Base-by-base conservation (phyloP, 2,113 vertebrate species). In the Malurus alboscapulatus region DNA sequence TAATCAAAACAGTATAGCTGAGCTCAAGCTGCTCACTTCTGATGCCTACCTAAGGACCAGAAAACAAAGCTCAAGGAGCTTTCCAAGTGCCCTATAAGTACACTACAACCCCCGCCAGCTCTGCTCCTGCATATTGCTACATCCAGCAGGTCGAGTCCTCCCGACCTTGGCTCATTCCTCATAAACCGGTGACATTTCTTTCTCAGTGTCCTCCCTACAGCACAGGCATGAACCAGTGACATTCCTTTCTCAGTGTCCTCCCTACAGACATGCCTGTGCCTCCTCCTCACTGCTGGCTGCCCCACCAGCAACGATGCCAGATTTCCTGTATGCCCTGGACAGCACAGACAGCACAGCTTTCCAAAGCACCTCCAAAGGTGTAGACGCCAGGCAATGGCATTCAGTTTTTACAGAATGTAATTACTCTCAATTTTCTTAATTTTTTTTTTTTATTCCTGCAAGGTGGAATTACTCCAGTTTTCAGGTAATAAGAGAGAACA, bases 231-330 rank as follows among this genome's bases (percentile, higher is more conserved):
- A 2, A 12, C 10, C 25, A 26, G 34, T 53, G 68, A 7, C 68
- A 40, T 42, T 72, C 68, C 36, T 45, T 14, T 30, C 4, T 53
- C 51, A 4, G 14, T 48, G 72, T 18, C 72, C 72, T 19, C 55
- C 38, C 57, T 4, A 19, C 19, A 59, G 55, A 12, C 36, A 55
- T 57, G 42, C 13, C 30, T 9, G 22, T 68, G 48, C 50, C 78
- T 72, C 78, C 61, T 68, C 58, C 54, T 82, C 18, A 0, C 55
- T 71, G 55, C 66, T 1, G 1, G 42, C 6, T 6, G 0, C 51
- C 53, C 61, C 22, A 45, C 16, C 48, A 61, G 4, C 29, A 47
- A 40, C 0, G 0, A 48, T 1, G 3, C 17, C 0, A 0, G 10
- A 34, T 10, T 84, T 66, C 29, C 19, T 75, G 62, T 32, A 26